These are phyloP conservation scores for Vannuccia rotundouncinata DNA, from an alignment of 2,888 invertebrate genomes.

Conservation along the genomic window DNA sequence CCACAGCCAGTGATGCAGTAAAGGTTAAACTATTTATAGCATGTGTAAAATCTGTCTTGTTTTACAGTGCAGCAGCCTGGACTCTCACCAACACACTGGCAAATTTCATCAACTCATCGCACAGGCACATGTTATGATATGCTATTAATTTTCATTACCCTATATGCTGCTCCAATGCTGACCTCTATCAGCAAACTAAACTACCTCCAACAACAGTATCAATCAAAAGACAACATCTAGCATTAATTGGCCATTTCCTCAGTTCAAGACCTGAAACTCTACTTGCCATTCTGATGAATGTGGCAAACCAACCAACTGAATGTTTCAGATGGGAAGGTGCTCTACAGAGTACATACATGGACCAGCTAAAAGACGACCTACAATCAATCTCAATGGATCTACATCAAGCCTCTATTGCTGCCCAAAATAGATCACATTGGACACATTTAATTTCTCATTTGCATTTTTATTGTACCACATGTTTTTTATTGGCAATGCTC, in stretches of 20 bases:
- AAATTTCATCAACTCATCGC: slow-evolving; percentile 8
- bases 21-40: slow-evolving; percentile 15
- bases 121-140: slow-evolving; percentile 16
- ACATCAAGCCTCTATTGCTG: slow-evolving; percentile 7
- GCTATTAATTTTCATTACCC: slow-evolving; percentile 17
- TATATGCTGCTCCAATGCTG: too few species aligned
- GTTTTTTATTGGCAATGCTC: slow-evolving; percentile 12
- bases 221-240: slow-evolving; percentile 19
- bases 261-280: not conserved
- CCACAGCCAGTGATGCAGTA: slow-evolving; percentile 12
- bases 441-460: slow-evolving; percentile 14
- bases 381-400: slow-evolving; percentile 3
- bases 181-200: not conserved
- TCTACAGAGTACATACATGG: slow-evolving; percentile 9
- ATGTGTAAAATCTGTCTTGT: not conserved
- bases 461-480: not conserved
- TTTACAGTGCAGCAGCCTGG: slow-evolving; percentile 13
- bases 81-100: slow-evolving; percentile 21
- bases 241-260: slow-evolving; percentile 6
- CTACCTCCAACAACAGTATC: slow-evolving; percentile 17
- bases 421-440: slow-evolving; percentile 19
- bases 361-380: not conserved
- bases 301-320: slow-evolving; percentile 10
- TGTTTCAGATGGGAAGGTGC: slow-evolving; percentile 21
- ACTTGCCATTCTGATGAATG: not conserved